Conservation (phyloP, 2,113 vertebrate genomes). For the Solenodon paradoxus region DNA sequence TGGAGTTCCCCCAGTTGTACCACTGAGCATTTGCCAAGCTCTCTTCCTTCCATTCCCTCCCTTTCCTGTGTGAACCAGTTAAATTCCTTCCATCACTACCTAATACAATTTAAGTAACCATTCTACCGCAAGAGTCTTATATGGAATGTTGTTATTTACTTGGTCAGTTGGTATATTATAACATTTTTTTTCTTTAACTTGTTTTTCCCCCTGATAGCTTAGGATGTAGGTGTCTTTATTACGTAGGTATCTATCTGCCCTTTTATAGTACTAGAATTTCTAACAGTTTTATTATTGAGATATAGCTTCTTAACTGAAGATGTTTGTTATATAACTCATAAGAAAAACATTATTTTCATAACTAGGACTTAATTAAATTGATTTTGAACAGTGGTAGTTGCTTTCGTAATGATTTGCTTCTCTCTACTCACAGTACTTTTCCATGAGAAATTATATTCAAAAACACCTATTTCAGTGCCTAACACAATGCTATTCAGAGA, state of each 20-base stretch:
- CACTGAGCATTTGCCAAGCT: neutral
- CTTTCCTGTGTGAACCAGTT: constrained; percentile 42
- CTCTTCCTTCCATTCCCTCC: neutral
- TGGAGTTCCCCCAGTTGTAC: constrained; percentile 40
- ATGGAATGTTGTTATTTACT: neutral
- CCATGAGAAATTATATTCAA: neutral
- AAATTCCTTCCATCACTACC: constrained; percentile 36
- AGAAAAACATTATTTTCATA: constrained; percentile 20
- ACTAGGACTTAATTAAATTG: constrained; percentile 8
- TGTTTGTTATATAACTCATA: neutral
- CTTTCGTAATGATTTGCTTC: neutral
- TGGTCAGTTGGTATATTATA: neutral
- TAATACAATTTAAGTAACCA: neutral
- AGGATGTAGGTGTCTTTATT: neutral
- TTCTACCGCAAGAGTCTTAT: neutral
- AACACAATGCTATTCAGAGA: neutral
- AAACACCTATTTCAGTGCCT: neutral
- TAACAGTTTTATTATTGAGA: neutral
- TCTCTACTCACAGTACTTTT: neutral
- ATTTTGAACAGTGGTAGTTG: neutral
- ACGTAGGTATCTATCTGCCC: neutral
- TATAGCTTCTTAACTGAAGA: constrained; percentile 3
- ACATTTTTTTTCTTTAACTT: constrained; percentile 13
- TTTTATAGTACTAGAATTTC: neutral
- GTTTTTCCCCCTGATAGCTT: neutral